Evolutionary conservation across 2,888 invertebrate species (phyloP).

Genomic region (Liopterus haemorrhoidalis): DNA sequence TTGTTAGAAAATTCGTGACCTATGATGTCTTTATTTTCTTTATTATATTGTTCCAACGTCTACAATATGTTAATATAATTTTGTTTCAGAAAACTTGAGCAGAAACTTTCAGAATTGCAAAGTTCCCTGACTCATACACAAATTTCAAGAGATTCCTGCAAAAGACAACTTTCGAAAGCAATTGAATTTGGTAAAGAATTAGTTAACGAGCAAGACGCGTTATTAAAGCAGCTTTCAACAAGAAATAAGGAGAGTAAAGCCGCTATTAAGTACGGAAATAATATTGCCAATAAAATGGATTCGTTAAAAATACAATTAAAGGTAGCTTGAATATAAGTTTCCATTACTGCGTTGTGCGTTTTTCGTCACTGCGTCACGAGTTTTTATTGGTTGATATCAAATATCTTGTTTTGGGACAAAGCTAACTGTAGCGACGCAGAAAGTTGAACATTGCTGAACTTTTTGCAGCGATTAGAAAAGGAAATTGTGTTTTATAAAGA

Average conservation of each 20-base stretch:
- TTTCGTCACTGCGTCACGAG: no score
- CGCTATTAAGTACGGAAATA: slow-evolving; percentile 47
- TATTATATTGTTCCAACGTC: no score
- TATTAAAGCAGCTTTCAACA: slow-evolving; percentile 36
- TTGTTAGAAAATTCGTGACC: slow-evolving; percentile 1
- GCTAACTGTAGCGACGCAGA: no score
- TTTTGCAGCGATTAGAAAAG: no score
- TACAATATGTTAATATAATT: no score
- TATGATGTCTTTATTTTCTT: slow-evolving; percentile 21
- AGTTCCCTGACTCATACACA: slow-evolving; percentile 46
- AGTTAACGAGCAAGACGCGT: slow-evolving; percentile 49
- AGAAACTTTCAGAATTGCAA: slow-evolving; percentile 47
- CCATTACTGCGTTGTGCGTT: no score
- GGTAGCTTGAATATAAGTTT: slow-evolving; percentile 36
- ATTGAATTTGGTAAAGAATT: slow-evolving; percentile 51
- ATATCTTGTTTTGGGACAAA: no score
- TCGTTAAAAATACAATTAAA: slow-evolving; percentile 48
- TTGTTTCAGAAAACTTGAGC: slow-evolving; percentile 44
- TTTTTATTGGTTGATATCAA: no score
- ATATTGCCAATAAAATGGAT: slow-evolving; percentile 48
- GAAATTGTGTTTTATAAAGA: no score
- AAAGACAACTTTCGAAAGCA: slow-evolving; percentile 50
- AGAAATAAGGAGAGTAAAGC: slow-evolving; percentile 40
- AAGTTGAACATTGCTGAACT: no score
- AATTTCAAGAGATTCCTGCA: slow-evolving; percentile 48